Evolutionary conservation across 2,888 invertebrate species (phyloP).

Genomic region (Schizotus pectinicornis): DNA sequence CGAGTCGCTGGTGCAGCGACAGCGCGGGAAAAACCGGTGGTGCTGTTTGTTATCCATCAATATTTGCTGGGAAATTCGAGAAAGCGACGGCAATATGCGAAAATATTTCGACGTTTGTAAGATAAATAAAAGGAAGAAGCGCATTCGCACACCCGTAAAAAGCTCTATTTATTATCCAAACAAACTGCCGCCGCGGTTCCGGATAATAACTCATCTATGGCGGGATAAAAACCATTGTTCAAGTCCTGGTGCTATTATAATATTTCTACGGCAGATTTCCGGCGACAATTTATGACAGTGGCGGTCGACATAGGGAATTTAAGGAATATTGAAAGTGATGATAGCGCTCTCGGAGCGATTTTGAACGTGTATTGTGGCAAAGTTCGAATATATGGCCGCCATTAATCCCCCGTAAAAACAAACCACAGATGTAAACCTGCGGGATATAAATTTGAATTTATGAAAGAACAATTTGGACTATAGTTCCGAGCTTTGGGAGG

Average conservation of each 20-base stretch:
- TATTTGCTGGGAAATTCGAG: not conserved
- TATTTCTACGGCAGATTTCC: constrained; percentile 26
- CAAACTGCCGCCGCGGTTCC: constrained; percentile 36
- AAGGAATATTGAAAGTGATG: constrained; percentile 26
- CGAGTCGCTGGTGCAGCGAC: not conserved
- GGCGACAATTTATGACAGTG: constrained; percentile 13
- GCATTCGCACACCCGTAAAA: constrained; percentile 49
- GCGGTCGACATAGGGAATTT: constrained; percentile 17
- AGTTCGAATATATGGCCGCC: constrained; percentile 34
- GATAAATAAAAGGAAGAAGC: constrained; percentile 51
- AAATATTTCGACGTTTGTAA: constrained; percentile 33
- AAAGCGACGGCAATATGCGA: constrained; percentile 27
- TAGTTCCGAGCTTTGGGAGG: constrained; percentile 29
- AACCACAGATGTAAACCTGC: constrained; percentile 35
- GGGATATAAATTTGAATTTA: constrained; percentile 41
- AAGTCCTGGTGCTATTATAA: constrained; percentile 17
- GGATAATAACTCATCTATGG: constrained; percentile 46
- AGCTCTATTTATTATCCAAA: constrained; percentile 52
- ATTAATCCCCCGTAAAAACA: constrained; percentile 39
- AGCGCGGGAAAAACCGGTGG: too few species aligned
- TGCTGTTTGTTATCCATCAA: not conserved
- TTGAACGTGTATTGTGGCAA: constrained; percentile 18
- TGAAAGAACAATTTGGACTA: constrained; percentile 38
- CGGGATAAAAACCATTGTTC: constrained; percentile 39
- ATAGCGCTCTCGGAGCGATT: constrained; percentile 13